A percentile compares a stretch with the other conserved stretches of the same genome.
Evolutionary conservation across 2,113 vertebrate species (phyloP).

Genomic region (Orthonyx spaldingii): DNA sequence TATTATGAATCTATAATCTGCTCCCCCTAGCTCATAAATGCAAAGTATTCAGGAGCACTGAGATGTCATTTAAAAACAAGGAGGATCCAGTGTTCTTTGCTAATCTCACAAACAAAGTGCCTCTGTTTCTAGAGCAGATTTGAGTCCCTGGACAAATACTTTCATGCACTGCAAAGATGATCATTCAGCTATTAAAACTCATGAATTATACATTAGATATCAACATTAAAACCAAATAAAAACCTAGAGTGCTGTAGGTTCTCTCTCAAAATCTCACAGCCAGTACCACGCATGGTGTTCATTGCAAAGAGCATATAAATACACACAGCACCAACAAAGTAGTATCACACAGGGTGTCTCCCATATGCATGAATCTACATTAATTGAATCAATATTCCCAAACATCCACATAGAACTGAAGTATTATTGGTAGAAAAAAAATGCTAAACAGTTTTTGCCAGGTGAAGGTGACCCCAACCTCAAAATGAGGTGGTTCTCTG

Average conservation of each 20-base stretch:
- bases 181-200: background rate
- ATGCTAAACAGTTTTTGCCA: background rate
- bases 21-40: background rate
- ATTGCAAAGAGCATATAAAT: background rate
- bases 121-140: background rate
- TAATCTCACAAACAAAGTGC: slow-evolving; percentile 10
- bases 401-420: background rate
- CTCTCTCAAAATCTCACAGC: background rate
- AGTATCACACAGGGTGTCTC: background rate
- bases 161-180: background rate
- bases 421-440: background rate
- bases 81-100: background rate
- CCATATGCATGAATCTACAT: background rate
- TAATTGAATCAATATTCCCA: background rate
- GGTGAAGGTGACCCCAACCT: background rate
- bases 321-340: background rate
- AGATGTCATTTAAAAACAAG: background rate
- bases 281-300: background rate
- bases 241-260: background rate
- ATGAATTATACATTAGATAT: background rate
- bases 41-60: background rate
- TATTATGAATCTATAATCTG: background rate
- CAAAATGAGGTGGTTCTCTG: background rate
- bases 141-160: background rate
- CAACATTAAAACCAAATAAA: background rate